Base-by-base conservation (phyloP, 1,140 invertebrate species). In the Schmidtea mediterranea region DNA sequence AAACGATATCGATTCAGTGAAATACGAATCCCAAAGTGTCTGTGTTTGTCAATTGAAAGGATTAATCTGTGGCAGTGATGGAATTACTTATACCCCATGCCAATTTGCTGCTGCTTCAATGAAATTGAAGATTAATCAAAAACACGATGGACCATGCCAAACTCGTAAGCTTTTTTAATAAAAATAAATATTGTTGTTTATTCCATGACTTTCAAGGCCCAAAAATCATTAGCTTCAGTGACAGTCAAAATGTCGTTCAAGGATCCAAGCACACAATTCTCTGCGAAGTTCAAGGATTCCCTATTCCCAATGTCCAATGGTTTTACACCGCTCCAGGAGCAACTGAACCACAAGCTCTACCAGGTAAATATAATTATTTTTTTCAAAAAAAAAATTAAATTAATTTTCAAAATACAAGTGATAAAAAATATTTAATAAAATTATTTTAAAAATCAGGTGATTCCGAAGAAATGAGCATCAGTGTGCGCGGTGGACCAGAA, bases 401-500 rank as follows among this genome's bases (percentile, higher is more conserved):
- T 45, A 15, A 21, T 45, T 15, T 19, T 13, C 5, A 45, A 19
- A 21, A 19, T 19, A 45, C 8, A 45, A n/a, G n/a, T n/a, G n/a
- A n/a, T n/a, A n/a, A n/a, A n/a, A n/a, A n/a, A n/a, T n/a, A n/a
- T n/a, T n/a, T n/a, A n/a, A n/a, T n/a, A n/a, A n/a, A n/a, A n/a
- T n/a, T n/a, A n/a, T n/a, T n/a, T n/a, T n/a, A n/a, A n/a, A 13
- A 19, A 13, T 21, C 43, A 19, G 43, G 43, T 21, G 43, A 45
- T 24, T 45, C 43, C 5, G 43, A 45, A 19, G 43, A 45, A 24
- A 45, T 45, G 6, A 45, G 43, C 22, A 21, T 45, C 13, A 45
- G 43, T 24, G 12, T 45, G 19, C n/a, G 43, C 3, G 43, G 43
- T 19, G 43, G 43, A 45, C 43, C 43, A 19, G 12, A 22, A 45